These are phyloP conservation scores for Myiotriccus ornatus DNA, from an alignment of 2,797 vertebrate genomes.

Conservation along the genomic window DNA sequence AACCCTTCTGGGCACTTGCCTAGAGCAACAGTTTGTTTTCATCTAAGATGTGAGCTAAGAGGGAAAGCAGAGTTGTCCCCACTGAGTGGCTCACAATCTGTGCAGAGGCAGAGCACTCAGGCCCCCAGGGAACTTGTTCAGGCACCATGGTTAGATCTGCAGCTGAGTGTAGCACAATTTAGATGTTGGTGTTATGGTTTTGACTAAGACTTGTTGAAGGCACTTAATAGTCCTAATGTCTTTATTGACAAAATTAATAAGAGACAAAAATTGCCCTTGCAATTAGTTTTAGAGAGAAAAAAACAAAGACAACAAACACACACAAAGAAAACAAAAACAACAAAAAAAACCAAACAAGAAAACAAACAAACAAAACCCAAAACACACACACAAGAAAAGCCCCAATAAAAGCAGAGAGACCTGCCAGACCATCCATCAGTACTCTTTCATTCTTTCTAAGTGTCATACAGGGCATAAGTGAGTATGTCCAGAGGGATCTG, in stretches of 20 bases:
- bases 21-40: background rate
- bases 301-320: background rate
- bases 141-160: background rate
- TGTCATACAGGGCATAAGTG: background rate
- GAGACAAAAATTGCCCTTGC: background rate
- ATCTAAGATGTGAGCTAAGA: background rate
- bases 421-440: background rate
- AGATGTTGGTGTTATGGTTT: background rate
- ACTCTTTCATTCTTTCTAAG: background rate
- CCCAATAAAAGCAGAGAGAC: background rate
- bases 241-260: background rate
- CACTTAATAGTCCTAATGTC: background rate
- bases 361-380: no score
- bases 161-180: background rate
- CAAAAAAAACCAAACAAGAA: background rate
- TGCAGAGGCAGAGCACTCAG: accelerated
- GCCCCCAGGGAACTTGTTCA: accelerated
- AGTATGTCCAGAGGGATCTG: background rate
- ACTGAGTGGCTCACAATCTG: accelerated
- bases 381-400: no score
- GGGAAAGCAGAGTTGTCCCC: background rate
- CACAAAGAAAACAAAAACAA: background rate
- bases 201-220: background rate
- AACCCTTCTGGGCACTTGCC: background rate
- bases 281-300: background rate